A percentile compares a stretch with the other conserved stretches of the same genome.
Evolutionary conservation across 2,113 vertebrate genomes (phyloP).

Genomic region (Baryphthengus martii): DNA sequence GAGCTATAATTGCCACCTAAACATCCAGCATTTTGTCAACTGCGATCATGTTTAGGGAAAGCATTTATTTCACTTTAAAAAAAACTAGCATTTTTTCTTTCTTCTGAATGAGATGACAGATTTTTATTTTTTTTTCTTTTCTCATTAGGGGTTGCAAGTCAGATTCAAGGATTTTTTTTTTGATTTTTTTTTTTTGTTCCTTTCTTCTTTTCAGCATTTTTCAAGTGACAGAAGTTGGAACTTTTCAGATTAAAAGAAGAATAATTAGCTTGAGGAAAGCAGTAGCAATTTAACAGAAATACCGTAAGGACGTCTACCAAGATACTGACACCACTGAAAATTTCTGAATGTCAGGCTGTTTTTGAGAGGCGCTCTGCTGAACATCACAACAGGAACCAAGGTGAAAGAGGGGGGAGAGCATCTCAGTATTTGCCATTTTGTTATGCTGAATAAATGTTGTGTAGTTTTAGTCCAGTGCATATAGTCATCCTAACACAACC

Average conservation of each 20-base stretch:
- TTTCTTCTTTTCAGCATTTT: constrained; percentile 55
- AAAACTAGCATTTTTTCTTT: constrained; percentile 60
- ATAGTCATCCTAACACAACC: background rate
- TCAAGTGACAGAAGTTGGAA: constrained; percentile 39
- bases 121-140: constrained; percentile 58
- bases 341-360: background rate
- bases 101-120: constrained; percentile 70
- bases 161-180: background rate
- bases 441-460: background rate
- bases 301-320: background rate
- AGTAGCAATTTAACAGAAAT: background rate
- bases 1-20: constrained; percentile 83
- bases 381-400: background rate
- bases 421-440: background rate
- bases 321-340: background rate
- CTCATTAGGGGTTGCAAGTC: constrained; percentile 64
- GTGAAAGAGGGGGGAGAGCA: background rate
- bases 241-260: constrained; percentile 53
- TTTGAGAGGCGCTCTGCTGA: background rate
- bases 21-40: constrained; percentile 84
- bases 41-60: constrained; percentile 77
- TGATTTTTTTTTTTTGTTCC: background rate
- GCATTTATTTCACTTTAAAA: constrained; percentile 75
- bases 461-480: background rate
- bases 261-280: constrained; percentile 35